Percentiles rank a stretch among this genome's conserved stretches.
Evolutionary conservation across 30 jellyfish, hydroid and myxozoan genomes (phyloP).

Genomic region (Mastigias papua): DNA sequence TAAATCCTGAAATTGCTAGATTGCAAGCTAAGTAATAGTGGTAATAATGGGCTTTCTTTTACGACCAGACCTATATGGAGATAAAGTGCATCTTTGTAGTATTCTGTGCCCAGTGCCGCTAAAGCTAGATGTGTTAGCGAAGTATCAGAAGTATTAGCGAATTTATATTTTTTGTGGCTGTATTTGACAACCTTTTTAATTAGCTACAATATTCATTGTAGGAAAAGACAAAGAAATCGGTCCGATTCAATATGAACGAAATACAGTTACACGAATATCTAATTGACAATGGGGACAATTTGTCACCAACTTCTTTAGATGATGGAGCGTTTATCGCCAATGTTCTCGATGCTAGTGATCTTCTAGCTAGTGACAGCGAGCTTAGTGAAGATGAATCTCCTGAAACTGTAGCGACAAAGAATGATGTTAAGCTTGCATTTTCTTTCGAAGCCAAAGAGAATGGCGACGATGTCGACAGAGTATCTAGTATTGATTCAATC

Average conservation of each 20-base stretch:
- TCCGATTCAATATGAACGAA: conserved; percentile 79
- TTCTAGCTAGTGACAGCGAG: conserved; percentile 77
- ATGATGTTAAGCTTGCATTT: conserved; percentile 42
- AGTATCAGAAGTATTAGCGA: no score
- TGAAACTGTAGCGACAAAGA: conserved; percentile 25
- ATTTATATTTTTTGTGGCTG: no score
- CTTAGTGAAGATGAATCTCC: conserved; percentile 65
- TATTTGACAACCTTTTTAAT: no score
- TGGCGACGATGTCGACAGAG: background rate
- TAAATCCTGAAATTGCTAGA: no score
- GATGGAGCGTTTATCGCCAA: conserved; percentile 77
- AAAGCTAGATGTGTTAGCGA: no score
- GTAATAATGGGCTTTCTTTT: no score
- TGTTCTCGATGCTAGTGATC: conserved; percentile 79
- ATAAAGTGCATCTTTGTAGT: no score
- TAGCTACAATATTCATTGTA: background rate
- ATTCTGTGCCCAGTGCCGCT: no score
- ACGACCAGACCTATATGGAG: no score
- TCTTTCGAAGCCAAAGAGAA: conserved; percentile 1
- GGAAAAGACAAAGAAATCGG: conserved; percentile 71
- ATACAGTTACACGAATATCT: conserved; percentile 62
- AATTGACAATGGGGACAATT: conserved; percentile 36
- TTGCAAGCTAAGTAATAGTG: no score
- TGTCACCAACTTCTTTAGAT: conserved; percentile 40
- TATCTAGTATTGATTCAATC: conserved; percentile 45